Base-by-base conservation (phyloP, 2,888 invertebrate species). In the Linnaemya tessellans region DNA sequence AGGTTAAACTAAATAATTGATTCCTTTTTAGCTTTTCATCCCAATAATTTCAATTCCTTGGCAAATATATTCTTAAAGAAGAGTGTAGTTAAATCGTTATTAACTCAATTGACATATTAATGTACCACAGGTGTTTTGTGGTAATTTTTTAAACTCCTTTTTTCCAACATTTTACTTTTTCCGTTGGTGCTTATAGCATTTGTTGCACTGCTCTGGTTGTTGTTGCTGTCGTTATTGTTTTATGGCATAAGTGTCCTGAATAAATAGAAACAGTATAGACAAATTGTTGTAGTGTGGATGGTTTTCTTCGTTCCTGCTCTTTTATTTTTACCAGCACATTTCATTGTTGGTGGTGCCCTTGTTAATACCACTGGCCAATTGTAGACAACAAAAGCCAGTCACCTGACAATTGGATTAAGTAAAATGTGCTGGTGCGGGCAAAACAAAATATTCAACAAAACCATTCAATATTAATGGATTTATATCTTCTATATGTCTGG, bases 391-490 rank as follows among this genome's bases (percentile, higher is more conserved):
- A 78, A 78, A 78, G 58, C 60, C 67, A 68, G 60, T 78, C 49
- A 60, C 25, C 41, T 41, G 60, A 62, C 60, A 68, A 68, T 78
- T 78, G 60, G 78, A 78, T 78, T 78, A 68, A 68, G 68, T 51
- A 60, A 78, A 68, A 60, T 9, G 18, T 46, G 35, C 13, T 38
- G 38, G 4, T 22, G 22, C 4, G 22, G 15, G n/a, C n/a, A n/a
- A n/a, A n/a, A n/a, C n/a, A n/a, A 13, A 4, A 18, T 38, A 60
- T 60, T 20, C 18, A 7, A n/a, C 18, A 58, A 25, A 10, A 3
- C 15, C 4, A n/a, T n/a, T n/a, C 25, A n/a, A 8, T 30, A 30
- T 56, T n/a, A 11, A 30, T 56, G 30, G 8, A 30, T 56, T 25
- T 22, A 56, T 56, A 1, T 30, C 15, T n/a, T 30, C 4, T 51